Base-by-base conservation (phyloP, 2,797 vertebrate species). In the Pseudomugil tenellus region DNA sequence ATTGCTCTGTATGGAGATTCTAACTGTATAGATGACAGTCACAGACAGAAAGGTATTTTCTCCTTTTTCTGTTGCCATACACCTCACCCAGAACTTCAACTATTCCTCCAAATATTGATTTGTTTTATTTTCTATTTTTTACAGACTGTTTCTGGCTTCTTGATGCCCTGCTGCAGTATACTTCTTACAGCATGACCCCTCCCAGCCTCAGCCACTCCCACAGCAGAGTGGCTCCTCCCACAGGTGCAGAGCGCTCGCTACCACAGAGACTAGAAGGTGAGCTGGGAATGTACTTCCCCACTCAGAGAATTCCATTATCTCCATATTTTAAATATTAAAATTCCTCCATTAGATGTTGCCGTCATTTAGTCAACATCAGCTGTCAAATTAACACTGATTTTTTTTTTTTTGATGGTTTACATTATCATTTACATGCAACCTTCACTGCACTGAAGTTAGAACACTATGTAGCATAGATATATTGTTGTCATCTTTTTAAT, bases 101-200 rank as follows among this genome's bases (percentile, higher is more conserved):
- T 56, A 7, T 14, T 53, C 28, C 7, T 3, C 54, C 9, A 63
- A 7, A 4, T 60, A 1, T 53, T n/a, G 37, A 3, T 51, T 2
- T 71, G 2, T 43, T 16, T 13, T 32, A 41, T 2, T 48, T 46
- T 57, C 3, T 29, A 12, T 39, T 16, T 14, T 58, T 51, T 29
- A 26, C 92, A 99, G 98, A 99, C 65, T 99, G 98, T 85, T 99
- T 99, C 70, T 99, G 98, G 98, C 92, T 99, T 16, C 93, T 99
- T 60, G 98, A 99, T 19, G 94, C 97, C 0, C 94, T 99, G 58
- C 95, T 99, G 58, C 98, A 99, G 88, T 99, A 96, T 83, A 98
- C 98, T 0, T 96, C 98, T 0, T 98, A 98, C 0, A 96, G 96
- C 4, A 96, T 99, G 93, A 97, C 92, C 1, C 96, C 97, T 0